Percentiles rank a stretch among this genome's conserved stretches.
Evolutionary conservation across 2,797 vertebrate species (phyloP).

Genomic region (Geotrypetes seraphini): DNA sequence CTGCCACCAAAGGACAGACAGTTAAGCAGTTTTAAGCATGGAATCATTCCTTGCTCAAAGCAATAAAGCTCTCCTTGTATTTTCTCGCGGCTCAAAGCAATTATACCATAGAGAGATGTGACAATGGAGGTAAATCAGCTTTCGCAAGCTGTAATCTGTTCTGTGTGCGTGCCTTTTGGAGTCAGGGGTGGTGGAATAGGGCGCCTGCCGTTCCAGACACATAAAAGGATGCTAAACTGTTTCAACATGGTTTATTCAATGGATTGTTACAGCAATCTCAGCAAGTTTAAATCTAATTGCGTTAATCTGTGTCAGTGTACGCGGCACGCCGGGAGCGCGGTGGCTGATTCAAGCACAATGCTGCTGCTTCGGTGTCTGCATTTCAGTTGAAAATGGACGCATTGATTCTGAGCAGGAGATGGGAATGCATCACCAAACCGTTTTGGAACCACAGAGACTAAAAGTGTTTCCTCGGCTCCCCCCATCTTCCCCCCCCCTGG

Average conservation of each 20-base stretch:
- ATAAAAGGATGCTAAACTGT: conserved; percentile 13
- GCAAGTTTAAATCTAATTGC: conserved; percentile 30
- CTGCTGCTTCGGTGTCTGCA: too few species aligned
- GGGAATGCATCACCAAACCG: too few species aligned
- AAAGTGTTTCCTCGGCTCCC: too few species aligned
- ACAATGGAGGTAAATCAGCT: conserved; percentile 29
- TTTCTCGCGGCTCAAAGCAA: conserved; percentile 29
- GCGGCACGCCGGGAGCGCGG: conserved; percentile 1
- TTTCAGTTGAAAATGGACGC: too few species aligned
- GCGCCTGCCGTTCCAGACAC: too few species aligned
- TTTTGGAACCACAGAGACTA: too few species aligned
- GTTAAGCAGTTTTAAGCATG: conserved; percentile 17
- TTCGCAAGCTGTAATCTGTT: conserved; percentile 10
- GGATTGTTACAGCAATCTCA: conserved; percentile 19
- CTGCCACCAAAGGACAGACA: background rate
- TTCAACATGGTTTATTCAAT: conserved; percentile 26
- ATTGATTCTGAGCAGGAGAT: too few species aligned
- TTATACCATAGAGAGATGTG: conserved; percentile 17
- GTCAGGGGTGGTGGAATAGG: conserved; percentile 20
- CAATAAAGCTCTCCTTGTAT: conserved; percentile 17
- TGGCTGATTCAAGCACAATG: conserved; percentile 15
- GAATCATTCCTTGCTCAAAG: too few species aligned
- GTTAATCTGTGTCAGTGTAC: conserved; percentile 22
- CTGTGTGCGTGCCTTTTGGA: conserved; percentile 21
- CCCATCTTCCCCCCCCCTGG: too few species aligned